Conservation (phyloP, 1,140 invertebrate genomes). For the Tetragnatha versicolor region DNA sequence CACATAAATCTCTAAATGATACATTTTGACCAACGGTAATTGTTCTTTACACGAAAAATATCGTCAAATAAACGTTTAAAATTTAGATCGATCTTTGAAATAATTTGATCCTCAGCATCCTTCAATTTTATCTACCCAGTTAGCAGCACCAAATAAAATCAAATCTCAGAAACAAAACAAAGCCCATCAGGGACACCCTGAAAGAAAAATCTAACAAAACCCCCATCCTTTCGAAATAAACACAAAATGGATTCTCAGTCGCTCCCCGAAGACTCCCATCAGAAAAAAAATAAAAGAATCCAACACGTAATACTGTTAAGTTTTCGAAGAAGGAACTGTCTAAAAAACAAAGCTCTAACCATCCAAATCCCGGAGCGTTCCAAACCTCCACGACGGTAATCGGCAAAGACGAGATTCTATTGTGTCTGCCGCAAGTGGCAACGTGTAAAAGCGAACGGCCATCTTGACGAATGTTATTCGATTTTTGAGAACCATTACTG, state of each 20-base stretch:
- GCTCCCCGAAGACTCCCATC: background rate
- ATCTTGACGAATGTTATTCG: constrained; percentile 39
- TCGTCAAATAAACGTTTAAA: too few relatives aligned
- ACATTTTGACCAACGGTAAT: too few relatives aligned
- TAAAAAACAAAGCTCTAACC: constrained; percentile 14
- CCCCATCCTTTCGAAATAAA: constrained; percentile 14
- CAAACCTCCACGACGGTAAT: constrained; percentile 1
- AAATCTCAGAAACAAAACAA: too few relatives aligned
- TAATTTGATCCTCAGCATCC: too few relatives aligned
- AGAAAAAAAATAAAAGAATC: constrained; percentile 7
- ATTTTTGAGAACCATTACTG: constrained; percentile 32
- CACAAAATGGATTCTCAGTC: constrained; percentile 15
- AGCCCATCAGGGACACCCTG: background rate
- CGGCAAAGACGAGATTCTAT: constrained; percentile 18
- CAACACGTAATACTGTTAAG: constrained; percentile 20
- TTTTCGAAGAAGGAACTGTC: constrained; percentile 5
- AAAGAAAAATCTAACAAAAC: background rate
- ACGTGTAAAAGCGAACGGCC: constrained; percentile 7
- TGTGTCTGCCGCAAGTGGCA: constrained; percentile 15
- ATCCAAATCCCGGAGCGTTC: constrained; percentile 13
- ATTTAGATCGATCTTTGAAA: too few relatives aligned
- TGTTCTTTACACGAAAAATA: too few relatives aligned
- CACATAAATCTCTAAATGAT: too few relatives aligned
- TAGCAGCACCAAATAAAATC: too few relatives aligned
- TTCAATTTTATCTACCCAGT: too few relatives aligned